phyloP scores from a whole-genome alignment of 2,888 invertebrate genomes.

The Cerceris ruficornis region DNA sequence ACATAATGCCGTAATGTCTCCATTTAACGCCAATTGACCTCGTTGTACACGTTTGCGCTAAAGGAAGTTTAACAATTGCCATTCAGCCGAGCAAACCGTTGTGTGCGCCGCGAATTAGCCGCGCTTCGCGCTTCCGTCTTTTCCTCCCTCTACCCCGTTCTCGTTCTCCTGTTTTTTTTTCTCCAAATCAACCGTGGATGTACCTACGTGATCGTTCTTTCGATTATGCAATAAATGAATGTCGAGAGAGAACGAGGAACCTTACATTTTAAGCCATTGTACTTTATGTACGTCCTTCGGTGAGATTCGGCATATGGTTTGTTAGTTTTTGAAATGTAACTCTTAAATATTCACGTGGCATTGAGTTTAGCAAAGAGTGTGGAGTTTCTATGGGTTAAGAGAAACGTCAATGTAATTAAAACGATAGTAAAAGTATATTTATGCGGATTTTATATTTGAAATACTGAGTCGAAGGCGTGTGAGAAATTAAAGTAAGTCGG shows the following conservation, averaged over 20 bases:
- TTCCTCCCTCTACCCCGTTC: slow-evolving; percentile 46
- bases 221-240: neutral
- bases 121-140: slow-evolving; percentile 65
- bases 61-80: slow-evolving; percentile 82
- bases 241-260: neutral
- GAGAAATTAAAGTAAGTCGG: no score
- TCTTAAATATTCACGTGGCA: no score
- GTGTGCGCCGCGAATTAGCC: slow-evolving; percentile 67
- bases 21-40: slow-evolving; percentile 82
- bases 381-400: no score
- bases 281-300: no score
- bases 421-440: no score
- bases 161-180: slow-evolving; percentile 8
- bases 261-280: neutral
- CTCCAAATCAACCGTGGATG: slow-evolving; percentile 4
- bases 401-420: no score
- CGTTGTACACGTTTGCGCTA: slow-evolving; percentile 80
- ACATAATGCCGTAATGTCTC: slow-evolving; percentile 80
- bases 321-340: no score
- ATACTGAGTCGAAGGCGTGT: no score
- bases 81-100: slow-evolving; percentile 75
- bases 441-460: no score
- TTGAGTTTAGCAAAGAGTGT: no score
- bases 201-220: neutral
- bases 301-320: no score